Conservation (phyloP, 1,140 invertebrate genomes). For the Penaeus vannamei region DNA sequence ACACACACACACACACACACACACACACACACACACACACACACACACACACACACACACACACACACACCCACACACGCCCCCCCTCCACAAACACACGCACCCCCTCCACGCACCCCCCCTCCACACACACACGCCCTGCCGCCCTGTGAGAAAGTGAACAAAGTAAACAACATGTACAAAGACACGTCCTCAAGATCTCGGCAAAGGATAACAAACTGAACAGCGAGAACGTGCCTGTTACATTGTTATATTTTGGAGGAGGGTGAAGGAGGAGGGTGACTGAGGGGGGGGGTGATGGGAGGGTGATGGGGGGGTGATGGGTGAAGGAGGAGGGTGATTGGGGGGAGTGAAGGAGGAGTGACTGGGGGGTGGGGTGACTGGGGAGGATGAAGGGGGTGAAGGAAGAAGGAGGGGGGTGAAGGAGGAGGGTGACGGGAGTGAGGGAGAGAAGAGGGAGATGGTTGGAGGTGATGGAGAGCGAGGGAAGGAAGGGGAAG, state of each 20-base stretch:
- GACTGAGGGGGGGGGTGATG: background rate
- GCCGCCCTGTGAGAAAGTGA: too few relatives aligned
- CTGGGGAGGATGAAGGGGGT: background rate
- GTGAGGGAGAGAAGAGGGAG: background rate
- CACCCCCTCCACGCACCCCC: too few relatives aligned
- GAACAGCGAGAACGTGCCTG: background rate
- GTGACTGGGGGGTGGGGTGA: background rate
- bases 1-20: too few relatives aligned
- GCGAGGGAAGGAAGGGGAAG: background rate
- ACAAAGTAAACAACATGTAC: too few relatives aligned
- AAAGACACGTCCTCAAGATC: too few relatives aligned
- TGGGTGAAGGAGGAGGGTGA: background rate
- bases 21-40: too few relatives aligned
- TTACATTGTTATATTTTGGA: background rate
- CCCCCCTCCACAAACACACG: too few relatives aligned
- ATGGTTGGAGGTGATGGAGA: background rate
- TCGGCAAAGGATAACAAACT: too few relatives aligned
- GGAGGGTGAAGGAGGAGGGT: background rate
- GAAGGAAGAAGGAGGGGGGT: background rate
- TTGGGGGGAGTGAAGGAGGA: background rate
- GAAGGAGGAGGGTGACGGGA: too few relatives aligned
- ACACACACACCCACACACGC: too few relatives aligned
- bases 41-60: too few relatives aligned
- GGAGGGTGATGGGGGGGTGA: background rate
- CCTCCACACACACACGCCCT: too few relatives aligned